These are phyloP conservation scores for Acanthaster planci DNA, from an alignment of 35 echinoderm and acorn worm species.

Conservation along the genomic window DNA sequence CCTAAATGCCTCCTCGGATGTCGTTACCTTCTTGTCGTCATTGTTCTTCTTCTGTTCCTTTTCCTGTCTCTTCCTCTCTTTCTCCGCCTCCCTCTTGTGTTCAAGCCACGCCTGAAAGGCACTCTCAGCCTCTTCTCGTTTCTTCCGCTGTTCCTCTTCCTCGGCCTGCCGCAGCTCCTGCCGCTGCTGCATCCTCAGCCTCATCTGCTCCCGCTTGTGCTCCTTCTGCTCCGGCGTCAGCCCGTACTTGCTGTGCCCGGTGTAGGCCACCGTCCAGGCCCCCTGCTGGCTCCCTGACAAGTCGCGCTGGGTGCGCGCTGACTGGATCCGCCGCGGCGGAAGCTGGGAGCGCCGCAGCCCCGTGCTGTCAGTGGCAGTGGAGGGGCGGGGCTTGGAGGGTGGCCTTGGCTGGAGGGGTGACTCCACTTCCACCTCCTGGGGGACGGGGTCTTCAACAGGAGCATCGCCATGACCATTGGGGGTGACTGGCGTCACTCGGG, in stretches of 20 bases:
- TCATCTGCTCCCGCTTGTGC: constrained; percentile 52
- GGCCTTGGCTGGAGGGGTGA: constrained; percentile 47
- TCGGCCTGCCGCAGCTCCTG: constrained; percentile 60
- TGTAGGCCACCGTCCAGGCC: not conserved
- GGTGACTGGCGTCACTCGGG: not conserved
- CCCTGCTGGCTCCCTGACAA: not conserved
- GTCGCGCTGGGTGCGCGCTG: constrained; percentile 63
- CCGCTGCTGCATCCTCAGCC: constrained; percentile 50
- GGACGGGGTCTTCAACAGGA: not conserved
- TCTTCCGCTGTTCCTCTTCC: constrained; percentile 61
- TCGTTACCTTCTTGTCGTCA: constrained; percentile 51
- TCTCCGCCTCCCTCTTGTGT: constrained; percentile 60
- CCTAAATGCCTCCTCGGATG: not conserved
- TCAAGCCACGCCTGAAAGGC: constrained; percentile 86
- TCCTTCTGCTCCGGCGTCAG: constrained; percentile 86
- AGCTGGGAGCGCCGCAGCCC: constrained; percentile 25
- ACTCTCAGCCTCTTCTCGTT: constrained; percentile 66
- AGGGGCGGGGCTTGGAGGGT: constrained; percentile 52
- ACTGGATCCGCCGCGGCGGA: constrained; percentile 60
- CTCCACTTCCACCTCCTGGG: not conserved
- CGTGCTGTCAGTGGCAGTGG: constrained; percentile 59
- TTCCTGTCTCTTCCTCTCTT: constrained; percentile 57
- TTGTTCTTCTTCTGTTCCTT: constrained; percentile 58
- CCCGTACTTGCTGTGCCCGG: constrained; percentile 70
- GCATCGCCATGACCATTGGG: constrained; percentile 1